phyloP scores from a whole-genome alignment of 1,140 invertebrate species.

The Drosophila triauraria region DNA sequence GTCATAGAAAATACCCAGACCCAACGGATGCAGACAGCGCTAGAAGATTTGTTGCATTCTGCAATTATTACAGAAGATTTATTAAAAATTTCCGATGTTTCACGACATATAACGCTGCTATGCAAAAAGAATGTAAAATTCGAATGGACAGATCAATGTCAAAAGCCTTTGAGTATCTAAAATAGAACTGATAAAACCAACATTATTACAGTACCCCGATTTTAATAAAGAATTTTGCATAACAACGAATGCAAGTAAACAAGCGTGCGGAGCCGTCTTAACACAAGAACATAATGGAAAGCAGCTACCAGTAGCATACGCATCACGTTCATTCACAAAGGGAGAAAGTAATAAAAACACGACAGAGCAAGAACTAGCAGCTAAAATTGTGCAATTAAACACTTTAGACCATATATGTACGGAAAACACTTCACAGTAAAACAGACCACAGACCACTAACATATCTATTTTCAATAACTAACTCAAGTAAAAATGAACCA shows the following conservation, averaged over 20 bases:
- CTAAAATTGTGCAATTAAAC: too few species aligned
- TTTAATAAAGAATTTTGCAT: neutral
- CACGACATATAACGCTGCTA: neutral
- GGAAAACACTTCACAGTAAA: too few species aligned
- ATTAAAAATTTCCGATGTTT: neutral
- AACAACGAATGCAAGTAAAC: neutral
- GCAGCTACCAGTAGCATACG: neutral
- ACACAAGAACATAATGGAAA: neutral
- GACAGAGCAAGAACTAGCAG: neutral
- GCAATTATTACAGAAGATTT: neutral
- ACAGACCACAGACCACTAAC: too few species aligned
- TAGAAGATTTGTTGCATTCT: neutral
- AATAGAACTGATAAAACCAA: neutral
- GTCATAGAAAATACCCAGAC: slow-evolving; percentile 3
- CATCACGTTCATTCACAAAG: too few species aligned
- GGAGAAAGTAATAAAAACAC: neutral
- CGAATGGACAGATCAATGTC: neutral
- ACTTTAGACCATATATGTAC: too few species aligned
- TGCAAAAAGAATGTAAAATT: neutral
- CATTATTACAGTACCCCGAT: neutral
- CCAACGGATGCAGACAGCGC: neutral
- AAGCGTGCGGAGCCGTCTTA: neutral
- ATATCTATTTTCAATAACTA: too few species aligned
- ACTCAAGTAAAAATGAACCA: too few species aligned
- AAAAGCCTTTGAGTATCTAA: too few species aligned